phyloP scores from a whole-genome alignment of 1,140 invertebrate species.

The Zaprionus inermis region DNA sequence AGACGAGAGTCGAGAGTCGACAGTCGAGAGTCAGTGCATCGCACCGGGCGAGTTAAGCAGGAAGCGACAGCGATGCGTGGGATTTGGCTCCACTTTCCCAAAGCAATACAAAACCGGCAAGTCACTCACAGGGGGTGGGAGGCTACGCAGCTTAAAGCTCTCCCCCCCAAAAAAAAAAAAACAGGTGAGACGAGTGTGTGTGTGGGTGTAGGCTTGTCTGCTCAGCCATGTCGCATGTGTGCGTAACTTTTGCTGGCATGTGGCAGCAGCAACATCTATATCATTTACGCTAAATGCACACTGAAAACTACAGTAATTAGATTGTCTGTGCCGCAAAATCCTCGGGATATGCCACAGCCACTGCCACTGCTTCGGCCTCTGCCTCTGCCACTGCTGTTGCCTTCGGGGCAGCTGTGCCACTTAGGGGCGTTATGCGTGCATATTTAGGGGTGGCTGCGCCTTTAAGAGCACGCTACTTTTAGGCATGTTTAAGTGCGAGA shows the following conservation, averaged over 20 bases:
- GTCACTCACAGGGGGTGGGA: slow-evolving; percentile 53
- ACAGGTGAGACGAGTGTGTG: slow-evolving; percentile 48
- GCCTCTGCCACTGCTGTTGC: neutral
- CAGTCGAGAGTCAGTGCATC: slow-evolving; percentile 43
- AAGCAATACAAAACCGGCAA: slow-evolving; percentile 49
- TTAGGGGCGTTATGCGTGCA: slow-evolving; percentile 37
- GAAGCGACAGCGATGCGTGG: slow-evolving; percentile 63
- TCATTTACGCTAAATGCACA: slow-evolving; percentile 78
- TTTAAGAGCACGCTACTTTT: slow-evolving; percentile 26
- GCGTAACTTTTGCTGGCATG: slow-evolving; percentile 42
- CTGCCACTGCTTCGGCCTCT: neutral
- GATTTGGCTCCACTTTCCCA: slow-evolving; percentile 57
- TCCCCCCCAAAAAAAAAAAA: no score
- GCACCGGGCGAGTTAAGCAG: slow-evolving; percentile 53
- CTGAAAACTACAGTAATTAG: slow-evolving; percentile 68
- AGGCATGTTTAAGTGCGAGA: slow-evolving; percentile 37
- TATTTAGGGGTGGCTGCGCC: slow-evolving; percentile 60
- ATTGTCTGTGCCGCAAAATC: slow-evolving; percentile 70
- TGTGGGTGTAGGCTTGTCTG: slow-evolving; percentile 36
- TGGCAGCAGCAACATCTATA: slow-evolving; percentile 35
- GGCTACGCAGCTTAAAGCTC: slow-evolving; percentile 62
- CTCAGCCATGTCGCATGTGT: slow-evolving; percentile 59
- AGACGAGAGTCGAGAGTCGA: neutral
- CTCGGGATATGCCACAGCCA: slow-evolving; percentile 5
- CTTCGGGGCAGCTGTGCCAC: slow-evolving; percentile 18